phyloP scores from a whole-genome alignment of 2,113 vertebrate genomes.

The Phalacrocorax brasilianus region DNA sequence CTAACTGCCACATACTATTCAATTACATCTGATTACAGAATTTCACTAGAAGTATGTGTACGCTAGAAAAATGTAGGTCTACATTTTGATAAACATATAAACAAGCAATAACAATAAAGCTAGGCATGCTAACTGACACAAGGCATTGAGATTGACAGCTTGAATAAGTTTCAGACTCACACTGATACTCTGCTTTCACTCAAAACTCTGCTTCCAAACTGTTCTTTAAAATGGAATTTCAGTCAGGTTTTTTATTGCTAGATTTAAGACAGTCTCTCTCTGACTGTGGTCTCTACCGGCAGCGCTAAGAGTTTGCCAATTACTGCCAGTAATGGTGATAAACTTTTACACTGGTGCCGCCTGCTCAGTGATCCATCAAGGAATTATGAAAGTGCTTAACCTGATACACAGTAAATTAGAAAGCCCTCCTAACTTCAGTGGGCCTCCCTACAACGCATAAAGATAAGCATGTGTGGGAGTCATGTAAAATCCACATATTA shows the following conservation, averaged over 20 bases:
- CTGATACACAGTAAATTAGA: not conserved
- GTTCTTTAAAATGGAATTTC: not conserved
- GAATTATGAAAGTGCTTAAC: not conserved
- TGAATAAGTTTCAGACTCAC: slow-evolving; percentile 69
- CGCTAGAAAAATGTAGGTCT: not conserved
- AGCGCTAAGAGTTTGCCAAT: not conserved
- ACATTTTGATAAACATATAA: slow-evolving; percentile 9
- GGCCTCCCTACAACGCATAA: not conserved
- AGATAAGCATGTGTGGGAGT: not conserved
- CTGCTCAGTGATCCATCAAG: not conserved
- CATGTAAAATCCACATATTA: not conserved
- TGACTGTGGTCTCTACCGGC: not conserved
- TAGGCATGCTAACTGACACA: slow-evolving; percentile 43
- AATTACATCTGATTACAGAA: not conserved
- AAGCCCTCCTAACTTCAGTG: not conserved
- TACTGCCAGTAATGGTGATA: not conserved
- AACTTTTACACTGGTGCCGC: not conserved
- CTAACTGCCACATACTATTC: not conserved
- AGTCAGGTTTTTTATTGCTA: not conserved
- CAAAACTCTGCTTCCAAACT: slow-evolving; percentile 42
- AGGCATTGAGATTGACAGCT: slow-evolving; percentile 59
- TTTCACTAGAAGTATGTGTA: not conserved
- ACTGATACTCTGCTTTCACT: slow-evolving; percentile 60
- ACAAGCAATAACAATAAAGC: slow-evolving; percentile 13
- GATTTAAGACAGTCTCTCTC: not conserved